These are phyloP conservation scores for Vicugna pacos DNA, from an alignment of 2,113 vertebrate genomes.

Conservation along the genomic window DNA sequence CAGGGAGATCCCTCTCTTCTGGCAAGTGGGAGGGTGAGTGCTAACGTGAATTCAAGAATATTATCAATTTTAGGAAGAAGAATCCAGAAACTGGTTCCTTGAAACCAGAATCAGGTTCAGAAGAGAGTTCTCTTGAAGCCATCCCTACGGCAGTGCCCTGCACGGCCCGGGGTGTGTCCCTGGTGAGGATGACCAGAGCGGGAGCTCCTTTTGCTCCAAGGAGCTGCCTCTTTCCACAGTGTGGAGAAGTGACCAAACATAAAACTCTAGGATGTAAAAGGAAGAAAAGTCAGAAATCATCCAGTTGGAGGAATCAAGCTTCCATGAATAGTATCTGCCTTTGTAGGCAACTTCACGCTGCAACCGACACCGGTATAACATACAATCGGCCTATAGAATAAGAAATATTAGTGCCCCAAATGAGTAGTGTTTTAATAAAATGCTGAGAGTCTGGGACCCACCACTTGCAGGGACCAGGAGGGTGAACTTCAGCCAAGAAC, in stretches of 20 bases:
- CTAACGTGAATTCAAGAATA: background rate
- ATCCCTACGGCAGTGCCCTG: background rate
- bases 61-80: background rate
- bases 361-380: background rate
- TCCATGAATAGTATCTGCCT: background rate
- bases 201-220: background rate
- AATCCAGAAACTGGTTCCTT: background rate
- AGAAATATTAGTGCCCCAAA: background rate
- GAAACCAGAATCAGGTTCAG: background rate
- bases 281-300: conserved; percentile 2
- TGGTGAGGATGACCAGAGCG: background rate
- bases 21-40: background rate
- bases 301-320: background rate
- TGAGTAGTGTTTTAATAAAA: background rate
- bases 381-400: background rate
- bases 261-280: background rate
- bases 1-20: background rate
- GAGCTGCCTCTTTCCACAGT: background rate
- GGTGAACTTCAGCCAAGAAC: background rate
- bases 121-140: background rate
- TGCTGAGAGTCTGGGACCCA: background rate
- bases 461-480: background rate
- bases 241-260: background rate
- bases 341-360: background rate
- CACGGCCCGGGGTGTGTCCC: background rate